Percentiles rank a stretch among this genome's conserved stretches.
These are phyloP conservation scores for Dermolepida albohirtum DNA, from an alignment of 2,888 invertebrate genomes.

Conservation along the genomic window DNA sequence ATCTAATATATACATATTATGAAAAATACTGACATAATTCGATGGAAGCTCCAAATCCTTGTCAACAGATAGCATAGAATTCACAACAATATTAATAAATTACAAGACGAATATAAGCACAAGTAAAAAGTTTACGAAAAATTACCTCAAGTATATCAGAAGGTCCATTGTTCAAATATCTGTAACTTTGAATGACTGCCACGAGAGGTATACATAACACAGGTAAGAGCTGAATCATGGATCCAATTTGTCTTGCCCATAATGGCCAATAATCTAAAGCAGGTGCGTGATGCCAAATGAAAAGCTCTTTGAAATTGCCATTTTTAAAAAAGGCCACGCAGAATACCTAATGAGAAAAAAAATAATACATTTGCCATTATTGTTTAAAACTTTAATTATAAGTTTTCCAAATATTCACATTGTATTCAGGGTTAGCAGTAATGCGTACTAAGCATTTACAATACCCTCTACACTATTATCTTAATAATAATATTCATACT, in stretches of 20 bases:
- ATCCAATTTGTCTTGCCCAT: conserved; percentile 84
- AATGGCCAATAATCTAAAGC: conserved; percentile 81
- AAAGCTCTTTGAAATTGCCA: conserved; percentile 76
- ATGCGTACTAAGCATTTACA: too few relatives aligned
- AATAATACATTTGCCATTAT: too few relatives aligned
- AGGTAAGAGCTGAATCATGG: conserved; percentile 80
- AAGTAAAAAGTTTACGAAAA: background rate
- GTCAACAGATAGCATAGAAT: conserved; percentile 26
- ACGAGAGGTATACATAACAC: conserved; percentile 79
- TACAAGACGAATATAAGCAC: background rate
- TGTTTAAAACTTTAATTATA: too few relatives aligned
- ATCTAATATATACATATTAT: too few relatives aligned
- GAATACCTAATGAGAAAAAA: conserved; percentile 65
- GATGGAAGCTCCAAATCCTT: conserved; percentile 47
- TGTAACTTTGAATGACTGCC: conserved; percentile 78
- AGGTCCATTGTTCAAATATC: conserved; percentile 86
- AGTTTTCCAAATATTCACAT: too few relatives aligned
- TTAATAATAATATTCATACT: too few relatives aligned
- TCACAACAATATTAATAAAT: background rate
- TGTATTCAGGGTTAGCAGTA: too few relatives aligned
- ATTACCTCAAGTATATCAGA: conserved; percentile 88
- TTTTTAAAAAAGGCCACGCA: conserved; percentile 79
- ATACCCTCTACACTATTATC: too few relatives aligned
- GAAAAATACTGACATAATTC: conserved; percentile 47
- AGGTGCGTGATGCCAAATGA: conserved; percentile 72